Conservation (phyloP, 2,888 invertebrate species). For the Arge pagana region DNA sequence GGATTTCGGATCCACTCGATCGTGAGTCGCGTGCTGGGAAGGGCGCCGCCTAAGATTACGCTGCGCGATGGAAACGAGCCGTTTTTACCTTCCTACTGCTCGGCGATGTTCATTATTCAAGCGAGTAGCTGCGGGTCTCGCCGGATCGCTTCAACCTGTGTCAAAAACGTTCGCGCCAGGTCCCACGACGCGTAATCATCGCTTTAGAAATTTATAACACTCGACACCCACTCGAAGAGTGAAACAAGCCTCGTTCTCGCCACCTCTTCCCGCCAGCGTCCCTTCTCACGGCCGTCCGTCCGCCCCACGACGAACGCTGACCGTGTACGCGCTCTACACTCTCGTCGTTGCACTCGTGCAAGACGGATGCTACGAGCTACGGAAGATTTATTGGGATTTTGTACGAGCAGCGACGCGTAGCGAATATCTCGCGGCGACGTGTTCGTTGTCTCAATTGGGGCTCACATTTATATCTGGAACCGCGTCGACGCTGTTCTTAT, state of each 20-base stretch:
- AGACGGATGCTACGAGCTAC: not conserved
- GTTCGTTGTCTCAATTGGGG: conserved; percentile 11
- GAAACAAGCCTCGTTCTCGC: too few relatives aligned
- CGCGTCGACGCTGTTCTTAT: not conserved
- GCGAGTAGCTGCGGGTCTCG: too few relatives aligned
- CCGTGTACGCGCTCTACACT: not conserved
- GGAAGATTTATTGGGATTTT: conserved; percentile 20
- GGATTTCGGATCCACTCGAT: too few relatives aligned
- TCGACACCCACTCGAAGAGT: not conserved
- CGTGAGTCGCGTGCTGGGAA: too few relatives aligned
- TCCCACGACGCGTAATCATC: conserved; percentile 5
- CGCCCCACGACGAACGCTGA: not conserved
- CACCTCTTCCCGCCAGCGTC: not conserved
- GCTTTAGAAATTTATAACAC: conserved; percentile 13
- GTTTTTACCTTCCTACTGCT: too few relatives aligned
- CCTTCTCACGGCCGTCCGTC: not conserved
- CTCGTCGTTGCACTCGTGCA: too few relatives aligned
- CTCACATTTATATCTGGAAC: not conserved
- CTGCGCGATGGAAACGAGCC: too few relatives aligned
- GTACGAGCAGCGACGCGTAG: not conserved
- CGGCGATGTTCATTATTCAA: too few relatives aligned
- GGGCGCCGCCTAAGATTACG: too few relatives aligned
- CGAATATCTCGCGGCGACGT: conserved; percentile 7
- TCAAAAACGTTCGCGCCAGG: not conserved
- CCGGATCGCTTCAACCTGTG: too few relatives aligned